A percentile compares a stretch with the other conserved stretches of the same genome.
phyloP scores from a whole-genome alignment of 2,797 vertebrate species.

The Acropternis orthonyx region DNA sequence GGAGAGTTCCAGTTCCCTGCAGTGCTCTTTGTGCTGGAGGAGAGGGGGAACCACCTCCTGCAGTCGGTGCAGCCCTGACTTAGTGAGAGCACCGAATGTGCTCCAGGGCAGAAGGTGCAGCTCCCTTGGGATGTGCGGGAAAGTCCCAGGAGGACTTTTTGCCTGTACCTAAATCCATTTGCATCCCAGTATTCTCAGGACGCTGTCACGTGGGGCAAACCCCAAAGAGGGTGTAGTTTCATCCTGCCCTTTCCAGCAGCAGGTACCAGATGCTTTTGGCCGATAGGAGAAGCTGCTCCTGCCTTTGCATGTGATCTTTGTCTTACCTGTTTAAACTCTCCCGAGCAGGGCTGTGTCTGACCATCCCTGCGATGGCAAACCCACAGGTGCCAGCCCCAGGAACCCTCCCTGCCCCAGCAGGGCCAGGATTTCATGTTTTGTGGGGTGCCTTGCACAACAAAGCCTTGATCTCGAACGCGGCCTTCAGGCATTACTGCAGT shows the following conservation, averaged over 20 bases:
- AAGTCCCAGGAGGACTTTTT: neutral
- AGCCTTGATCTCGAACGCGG: constrained; percentile 18
- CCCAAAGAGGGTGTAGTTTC: neutral
- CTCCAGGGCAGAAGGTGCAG: neutral
- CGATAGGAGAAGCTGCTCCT: neutral
- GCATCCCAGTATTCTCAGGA: neutral
- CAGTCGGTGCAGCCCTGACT: accelerated
- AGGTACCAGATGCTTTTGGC: neutral
- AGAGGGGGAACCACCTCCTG: neutral
- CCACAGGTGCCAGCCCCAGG: neutral
- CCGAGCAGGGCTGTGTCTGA: neutral
- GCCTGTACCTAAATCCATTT: neutral
- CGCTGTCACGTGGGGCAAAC: neutral
- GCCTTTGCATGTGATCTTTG: neutral
- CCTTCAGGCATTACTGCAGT: neutral
- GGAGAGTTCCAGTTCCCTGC: neutral
- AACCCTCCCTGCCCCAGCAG: neutral
- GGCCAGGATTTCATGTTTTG: constrained; percentile 15
- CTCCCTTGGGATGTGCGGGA: neutral
- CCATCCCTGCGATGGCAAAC: neutral
- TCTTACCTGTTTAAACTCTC: neutral
- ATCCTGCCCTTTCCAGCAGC: neutral
- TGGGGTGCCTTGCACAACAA: neutral
- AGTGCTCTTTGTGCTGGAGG: accelerated
- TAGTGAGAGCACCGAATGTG: accelerated